Conservation (phyloP, 2,888 invertebrate genomes). For the Archips xylosteana region DNA sequence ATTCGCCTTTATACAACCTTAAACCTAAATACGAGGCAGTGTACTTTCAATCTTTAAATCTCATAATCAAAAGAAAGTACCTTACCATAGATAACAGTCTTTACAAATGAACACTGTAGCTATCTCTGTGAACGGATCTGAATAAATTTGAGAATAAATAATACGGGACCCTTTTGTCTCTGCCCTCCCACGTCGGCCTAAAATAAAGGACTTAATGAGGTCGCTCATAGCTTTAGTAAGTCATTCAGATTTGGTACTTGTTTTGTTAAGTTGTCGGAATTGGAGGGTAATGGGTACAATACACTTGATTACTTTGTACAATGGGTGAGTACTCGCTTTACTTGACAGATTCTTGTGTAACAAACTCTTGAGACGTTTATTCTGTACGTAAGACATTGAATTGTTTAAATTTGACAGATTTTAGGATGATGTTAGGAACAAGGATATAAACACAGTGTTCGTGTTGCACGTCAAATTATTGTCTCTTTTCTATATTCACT, state of each 20-base stretch:
- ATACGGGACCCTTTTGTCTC: slow-evolving; percentile 57
- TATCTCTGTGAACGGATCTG: slow-evolving; percentile 49
- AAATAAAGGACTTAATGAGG: slow-evolving; percentile 63
- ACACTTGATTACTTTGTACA: slow-evolving; percentile 39
- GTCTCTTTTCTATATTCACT: too few relatives aligned
- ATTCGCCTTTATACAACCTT: neutral
- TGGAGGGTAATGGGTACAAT: slow-evolving; percentile 36
- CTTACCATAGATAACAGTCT: slow-evolving; percentile 41
- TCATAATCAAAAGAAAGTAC: slow-evolving; percentile 36
- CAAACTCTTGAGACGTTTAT: slow-evolving; percentile 24
- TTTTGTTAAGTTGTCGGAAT: slow-evolving; percentile 47
- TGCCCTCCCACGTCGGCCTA: slow-evolving; percentile 59
- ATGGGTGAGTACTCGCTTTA: slow-evolving; percentile 16
- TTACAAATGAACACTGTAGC: slow-evolving; percentile 48
- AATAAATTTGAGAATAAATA: slow-evolving; percentile 63
- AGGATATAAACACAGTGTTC: neutral
- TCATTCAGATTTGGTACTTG: slow-evolving; percentile 54
- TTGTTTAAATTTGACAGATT: slow-evolving; percentile 11
- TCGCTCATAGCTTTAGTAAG: slow-evolving; percentile 49
- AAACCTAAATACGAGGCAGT: neutral
- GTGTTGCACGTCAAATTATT: too few relatives aligned
- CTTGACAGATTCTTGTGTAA: slow-evolving; percentile 22
- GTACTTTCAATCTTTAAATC: slow-evolving; percentile 18
- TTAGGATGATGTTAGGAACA: neutral
- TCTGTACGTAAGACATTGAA: slow-evolving; percentile 28